A percentile compares a stretch with the other conserved stretches of the same genome.
Conservation (phyloP, 2,797 vertebrate species). For the Chlorospingus flavigularis region DNA sequence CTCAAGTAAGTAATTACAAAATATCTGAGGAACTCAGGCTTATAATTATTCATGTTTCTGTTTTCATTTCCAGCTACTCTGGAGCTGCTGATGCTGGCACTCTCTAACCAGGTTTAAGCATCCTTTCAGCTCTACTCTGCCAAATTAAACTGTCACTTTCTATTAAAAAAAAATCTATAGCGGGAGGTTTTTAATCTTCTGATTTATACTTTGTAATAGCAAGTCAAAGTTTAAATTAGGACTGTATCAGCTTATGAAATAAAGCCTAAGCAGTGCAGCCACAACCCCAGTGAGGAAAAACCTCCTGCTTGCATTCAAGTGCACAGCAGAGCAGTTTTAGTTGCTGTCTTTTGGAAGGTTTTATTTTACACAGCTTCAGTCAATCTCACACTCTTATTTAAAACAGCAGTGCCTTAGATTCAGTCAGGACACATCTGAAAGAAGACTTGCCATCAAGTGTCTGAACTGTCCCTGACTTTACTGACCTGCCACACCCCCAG, state of each 20-base stretch:
- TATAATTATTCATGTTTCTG: slow-evolving; percentile 66
- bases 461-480: neutral
- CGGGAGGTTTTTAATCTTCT: slow-evolving; percentile 51
- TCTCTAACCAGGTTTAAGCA: slow-evolving; percentile 46
- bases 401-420: neutral
- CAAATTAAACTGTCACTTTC: slow-evolving; percentile 70
- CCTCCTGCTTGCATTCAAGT: neutral
- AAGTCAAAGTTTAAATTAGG: slow-evolving; percentile 68
- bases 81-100: slow-evolving; percentile 64
- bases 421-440: neutral
- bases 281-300: slow-evolving; percentile 1
- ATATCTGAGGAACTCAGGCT: neutral
- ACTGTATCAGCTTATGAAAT: slow-evolving; percentile 21
- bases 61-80: slow-evolving; percentile 45
- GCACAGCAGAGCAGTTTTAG: neutral
- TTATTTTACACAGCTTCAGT: neutral
- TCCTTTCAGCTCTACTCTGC: slow-evolving; percentile 48
- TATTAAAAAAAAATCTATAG: slow-evolving; percentile 62
- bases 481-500: neutral
- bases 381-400: neutral
- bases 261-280: slow-evolving; percentile 2
- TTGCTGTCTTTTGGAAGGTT: neutral
- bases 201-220: slow-evolving; percentile 43
- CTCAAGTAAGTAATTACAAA: neutral
- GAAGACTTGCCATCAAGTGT: neutral